Percentiles rank a stretch among this genome's conserved stretches.
phyloP scores from a whole-genome alignment of 1,140 invertebrate genomes.

The Kradibia gibbosae region DNA sequence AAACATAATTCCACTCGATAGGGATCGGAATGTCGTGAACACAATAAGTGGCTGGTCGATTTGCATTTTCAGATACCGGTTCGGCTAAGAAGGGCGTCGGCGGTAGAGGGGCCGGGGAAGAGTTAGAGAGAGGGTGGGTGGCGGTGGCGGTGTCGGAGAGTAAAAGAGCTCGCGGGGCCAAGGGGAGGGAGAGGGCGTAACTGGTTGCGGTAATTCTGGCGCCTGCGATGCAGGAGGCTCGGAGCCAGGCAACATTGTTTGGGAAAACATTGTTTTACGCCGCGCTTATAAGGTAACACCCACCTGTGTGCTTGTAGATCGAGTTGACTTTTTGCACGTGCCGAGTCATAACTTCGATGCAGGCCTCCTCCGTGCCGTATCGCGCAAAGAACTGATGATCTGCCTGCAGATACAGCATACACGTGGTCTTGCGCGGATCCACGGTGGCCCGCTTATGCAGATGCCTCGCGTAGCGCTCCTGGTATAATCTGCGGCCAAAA shows the following conservation, averaged over 20 bases:
- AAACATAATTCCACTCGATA: background rate
- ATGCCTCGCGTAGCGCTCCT: conserved; percentile 73
- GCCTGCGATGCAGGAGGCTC: too few species aligned
- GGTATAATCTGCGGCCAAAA: conserved; percentile 55
- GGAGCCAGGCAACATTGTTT: background rate
- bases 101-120: background rate
- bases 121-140: background rate
- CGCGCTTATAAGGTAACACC: conserved; percentile 38
- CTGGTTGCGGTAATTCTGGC: too few species aligned
- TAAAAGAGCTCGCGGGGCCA: too few species aligned
- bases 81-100: background rate
- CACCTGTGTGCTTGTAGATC: conserved; percentile 92
- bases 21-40: conserved; percentile 37
- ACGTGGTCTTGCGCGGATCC: conserved; percentile 85
- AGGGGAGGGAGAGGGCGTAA: background rate
- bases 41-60: background rate
- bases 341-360: conserved; percentile 94
- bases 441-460: conserved; percentile 82
- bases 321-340: conserved; percentile 95
- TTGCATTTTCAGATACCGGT: conserved; percentile 15
- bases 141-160: background rate
- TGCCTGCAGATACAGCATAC: conserved; percentile 94
- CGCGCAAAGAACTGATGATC: conserved; percentile 95
- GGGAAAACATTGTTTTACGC: background rate
- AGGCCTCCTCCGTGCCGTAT: conserved; percentile 93